These are phyloP conservation scores for Conus betulinus DNA, from an alignment of 1,140 invertebrate genomes.

Conservation along the genomic window DNA sequence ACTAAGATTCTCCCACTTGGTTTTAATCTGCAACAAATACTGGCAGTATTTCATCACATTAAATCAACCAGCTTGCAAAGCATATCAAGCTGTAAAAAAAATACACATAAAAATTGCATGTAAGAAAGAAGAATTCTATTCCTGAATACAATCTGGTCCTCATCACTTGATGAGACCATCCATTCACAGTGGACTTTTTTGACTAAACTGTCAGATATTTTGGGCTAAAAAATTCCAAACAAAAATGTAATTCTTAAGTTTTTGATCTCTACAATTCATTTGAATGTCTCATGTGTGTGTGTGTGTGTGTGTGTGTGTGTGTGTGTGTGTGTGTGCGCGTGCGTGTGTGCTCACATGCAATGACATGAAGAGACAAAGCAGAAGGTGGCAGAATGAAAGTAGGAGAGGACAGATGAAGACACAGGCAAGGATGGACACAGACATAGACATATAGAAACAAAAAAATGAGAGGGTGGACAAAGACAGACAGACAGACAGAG, in stretches of 20 bases:
- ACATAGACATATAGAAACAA: not conserved
- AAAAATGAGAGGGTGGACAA: not conserved
- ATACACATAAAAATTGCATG: no score
- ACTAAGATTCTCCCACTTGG: not conserved
- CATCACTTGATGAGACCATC: no score
- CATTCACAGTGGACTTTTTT: no score
- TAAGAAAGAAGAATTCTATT: no score
- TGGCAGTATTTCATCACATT: not conserved
- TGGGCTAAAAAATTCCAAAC: no score
- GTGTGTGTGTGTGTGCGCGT: not conserved
- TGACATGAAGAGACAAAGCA: not conserved
- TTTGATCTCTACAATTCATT: no score
- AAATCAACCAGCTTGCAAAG: no score
- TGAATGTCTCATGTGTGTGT: not conserved
- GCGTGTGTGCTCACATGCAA: not conserved
- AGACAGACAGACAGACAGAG: not conserved
- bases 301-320: constrained; percentile 7
- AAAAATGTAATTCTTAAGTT: no score
- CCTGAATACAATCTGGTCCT: no score
- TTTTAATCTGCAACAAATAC: not conserved
- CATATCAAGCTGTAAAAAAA: no score
- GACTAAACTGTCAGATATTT: no score
- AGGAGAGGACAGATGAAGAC: not conserved
- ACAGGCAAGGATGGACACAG: not conserved
- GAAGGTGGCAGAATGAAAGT: not conserved